These are phyloP conservation scores for Rhynchopsitta pachyrhyncha DNA, from an alignment of 2,113 vertebrate species.

Conservation along the genomic window DNA sequence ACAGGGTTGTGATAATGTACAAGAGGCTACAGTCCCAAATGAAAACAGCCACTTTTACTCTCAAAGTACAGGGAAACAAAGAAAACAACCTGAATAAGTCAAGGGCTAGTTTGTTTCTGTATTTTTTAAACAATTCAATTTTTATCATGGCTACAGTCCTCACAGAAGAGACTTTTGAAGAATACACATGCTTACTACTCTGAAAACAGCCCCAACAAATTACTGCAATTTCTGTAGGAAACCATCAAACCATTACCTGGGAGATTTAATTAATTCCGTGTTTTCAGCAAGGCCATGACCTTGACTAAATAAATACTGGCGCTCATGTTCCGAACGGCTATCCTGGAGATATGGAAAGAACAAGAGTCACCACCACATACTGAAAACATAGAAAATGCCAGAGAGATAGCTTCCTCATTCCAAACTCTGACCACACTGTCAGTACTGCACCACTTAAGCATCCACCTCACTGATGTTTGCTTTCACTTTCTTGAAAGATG, in stretches of 20 bases:
- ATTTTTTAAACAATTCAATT: neutral
- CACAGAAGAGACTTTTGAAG: neutral
- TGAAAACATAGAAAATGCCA: neutral
- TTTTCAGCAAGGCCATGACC: constrained; percentile 82
- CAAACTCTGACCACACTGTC: neutral
- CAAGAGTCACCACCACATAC: neutral
- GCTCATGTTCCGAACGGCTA: constrained; percentile 91
- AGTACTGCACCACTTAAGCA: neutral
- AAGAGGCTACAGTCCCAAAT: neutral
- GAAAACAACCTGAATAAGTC: neutral
- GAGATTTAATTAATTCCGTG: constrained; percentile 91
- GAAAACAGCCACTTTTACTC: neutral
- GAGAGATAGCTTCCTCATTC: neutral
- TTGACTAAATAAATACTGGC: constrained; percentile 95
- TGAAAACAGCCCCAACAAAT: neutral
- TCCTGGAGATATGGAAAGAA: constrained; percentile 73
- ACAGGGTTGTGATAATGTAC: neutral
- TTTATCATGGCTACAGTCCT: neutral
- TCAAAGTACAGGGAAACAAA: neutral
- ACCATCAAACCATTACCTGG: constrained; percentile 78
- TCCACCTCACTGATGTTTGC: neutral
- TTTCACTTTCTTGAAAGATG: neutral
- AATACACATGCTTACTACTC: neutral
- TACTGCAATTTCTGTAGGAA: neutral
- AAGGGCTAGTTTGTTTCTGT: neutral